A percentile compares a stretch with the other conserved stretches of the same genome.
These are phyloP conservation scores for Darwinula stevensoni DNA, from an alignment of 2,888 invertebrate genomes.

Conservation along the genomic window DNA sequence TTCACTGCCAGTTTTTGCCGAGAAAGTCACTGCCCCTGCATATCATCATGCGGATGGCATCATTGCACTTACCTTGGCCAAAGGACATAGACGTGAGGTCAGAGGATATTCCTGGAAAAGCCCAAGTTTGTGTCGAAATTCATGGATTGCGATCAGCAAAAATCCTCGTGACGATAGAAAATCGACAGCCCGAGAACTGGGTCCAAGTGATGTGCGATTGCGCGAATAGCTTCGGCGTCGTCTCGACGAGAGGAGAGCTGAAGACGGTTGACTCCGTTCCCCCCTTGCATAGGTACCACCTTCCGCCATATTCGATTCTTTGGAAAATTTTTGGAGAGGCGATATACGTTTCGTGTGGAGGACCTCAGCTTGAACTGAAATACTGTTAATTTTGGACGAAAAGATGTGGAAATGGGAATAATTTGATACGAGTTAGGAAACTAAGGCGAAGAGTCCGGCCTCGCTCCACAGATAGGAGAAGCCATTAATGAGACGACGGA, in stretches of 20 bases:
- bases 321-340: too few species aligned
- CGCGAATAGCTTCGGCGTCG: constrained; percentile 86
- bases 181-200: constrained; percentile 76
- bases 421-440: too few species aligned
- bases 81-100: constrained; percentile 61
- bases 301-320: too few species aligned
- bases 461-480: too few species aligned
- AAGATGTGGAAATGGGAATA: too few species aligned
- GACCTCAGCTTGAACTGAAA: too few species aligned
- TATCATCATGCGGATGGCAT: constrained; percentile 75
- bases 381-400: too few species aligned
- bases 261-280: constrained; percentile 83
- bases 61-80: constrained; percentile 55
- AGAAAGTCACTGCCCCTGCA: constrained; percentile 50
- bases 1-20: constrained; percentile 60
- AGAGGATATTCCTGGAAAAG: constrained; percentile 7
- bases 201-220: constrained; percentile 92
- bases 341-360: too few species aligned
- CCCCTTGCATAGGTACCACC: constrained; percentile 81
- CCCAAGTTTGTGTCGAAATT: too few species aligned
- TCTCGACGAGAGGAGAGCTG: constrained; percentile 72
- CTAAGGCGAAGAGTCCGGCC: too few species aligned
- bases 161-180: constrained; percentile 84
- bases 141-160: constrained; percentile 98
- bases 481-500: too few species aligned